These are phyloP conservation scores for Carapus acus DNA, from an alignment of 2,797 vertebrate species.

Conservation along the genomic window DNA sequence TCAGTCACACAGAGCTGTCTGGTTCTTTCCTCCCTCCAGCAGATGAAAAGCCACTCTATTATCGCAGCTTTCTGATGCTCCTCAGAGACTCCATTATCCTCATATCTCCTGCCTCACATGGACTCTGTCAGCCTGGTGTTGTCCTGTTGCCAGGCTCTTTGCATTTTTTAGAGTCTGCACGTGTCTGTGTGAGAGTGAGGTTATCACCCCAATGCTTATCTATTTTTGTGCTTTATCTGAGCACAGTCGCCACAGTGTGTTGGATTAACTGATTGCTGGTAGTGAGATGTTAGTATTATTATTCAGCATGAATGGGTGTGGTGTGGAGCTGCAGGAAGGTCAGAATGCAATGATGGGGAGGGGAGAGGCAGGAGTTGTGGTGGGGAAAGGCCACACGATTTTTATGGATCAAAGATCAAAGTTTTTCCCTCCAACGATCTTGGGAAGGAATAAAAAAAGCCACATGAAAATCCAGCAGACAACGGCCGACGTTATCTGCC, in stretches of 20 bases:
- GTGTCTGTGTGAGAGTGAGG: slow-evolving; percentile 22
- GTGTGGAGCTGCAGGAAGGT: slow-evolving; percentile 15
- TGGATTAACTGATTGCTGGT: slow-evolving; percentile 47
- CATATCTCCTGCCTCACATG: slow-evolving; percentile 51
- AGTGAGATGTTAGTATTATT: slow-evolving; percentile 55
- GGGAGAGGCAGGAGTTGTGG: slow-evolving; percentile 8
- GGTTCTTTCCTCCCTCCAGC: neutral
- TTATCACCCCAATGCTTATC: slow-evolving; percentile 59
- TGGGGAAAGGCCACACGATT: slow-evolving; percentile 48
- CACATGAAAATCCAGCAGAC: slow-evolving; percentile 40
- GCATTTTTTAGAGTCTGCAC: slow-evolving; percentile 24
- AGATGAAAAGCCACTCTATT: slow-evolving; percentile 37
- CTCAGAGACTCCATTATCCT: slow-evolving; percentile 53
- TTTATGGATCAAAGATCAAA: slow-evolving; percentile 65
- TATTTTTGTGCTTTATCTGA: slow-evolving; percentile 57
- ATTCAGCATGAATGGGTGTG: slow-evolving; percentile 42
- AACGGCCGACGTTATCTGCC: neutral
- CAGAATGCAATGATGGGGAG: too few relatives aligned
- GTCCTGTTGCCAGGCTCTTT: slow-evolving; percentile 32
- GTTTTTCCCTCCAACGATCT: slow-evolving; percentile 49
- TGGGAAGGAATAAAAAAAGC: slow-evolving; percentile 38
- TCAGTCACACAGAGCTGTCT: slow-evolving; percentile 30
- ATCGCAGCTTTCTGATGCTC: slow-evolving; percentile 46
- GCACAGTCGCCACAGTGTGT: slow-evolving; percentile 49
- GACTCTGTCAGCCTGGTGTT: slow-evolving; percentile 6